Conservation (phyloP, 2,888 invertebrate species). For the Anaspis maculata region DNA sequence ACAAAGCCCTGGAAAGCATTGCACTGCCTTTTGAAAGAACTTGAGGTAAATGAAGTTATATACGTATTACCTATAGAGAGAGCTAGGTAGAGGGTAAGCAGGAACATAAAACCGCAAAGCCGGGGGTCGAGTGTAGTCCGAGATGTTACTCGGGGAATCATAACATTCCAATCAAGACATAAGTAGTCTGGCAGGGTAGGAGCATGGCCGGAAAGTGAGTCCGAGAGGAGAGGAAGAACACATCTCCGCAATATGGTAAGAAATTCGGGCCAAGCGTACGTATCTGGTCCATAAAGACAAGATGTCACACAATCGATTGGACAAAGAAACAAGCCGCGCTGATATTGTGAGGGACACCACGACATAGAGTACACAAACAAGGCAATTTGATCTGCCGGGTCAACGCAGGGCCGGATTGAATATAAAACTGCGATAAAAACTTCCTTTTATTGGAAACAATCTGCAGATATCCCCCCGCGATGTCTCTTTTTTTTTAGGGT, state of each 20-base stretch:
- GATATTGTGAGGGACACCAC: constrained; percentile 34
- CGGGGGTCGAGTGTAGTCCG: too few species aligned
- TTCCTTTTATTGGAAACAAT: too few species aligned
- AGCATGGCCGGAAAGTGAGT: constrained; percentile 19
- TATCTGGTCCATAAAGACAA: constrained; percentile 39
- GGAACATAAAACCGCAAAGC: too few species aligned
- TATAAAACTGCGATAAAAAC: too few species aligned
- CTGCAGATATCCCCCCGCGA: too few species aligned
- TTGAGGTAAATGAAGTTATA: too few species aligned
- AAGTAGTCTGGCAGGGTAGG: constrained; percentile 16
- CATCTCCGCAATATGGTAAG: constrained; percentile 32
- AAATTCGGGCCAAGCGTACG: constrained; percentile 32
- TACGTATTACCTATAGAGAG: too few species aligned
- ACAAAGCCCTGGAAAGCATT: too few species aligned
- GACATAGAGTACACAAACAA: constrained; percentile 38
- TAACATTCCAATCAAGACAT: constrained; percentile 25
- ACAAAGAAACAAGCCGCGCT: constrained; percentile 36
- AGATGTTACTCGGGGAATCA: too few species aligned
- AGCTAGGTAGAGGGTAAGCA: too few species aligned
- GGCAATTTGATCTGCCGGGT: constrained; percentile 33
- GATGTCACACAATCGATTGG: constrained; percentile 43
- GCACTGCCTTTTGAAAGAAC: too few species aligned
- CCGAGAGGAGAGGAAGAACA: constrained; percentile 19
- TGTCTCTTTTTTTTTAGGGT: too few species aligned
- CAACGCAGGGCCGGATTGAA: constrained; percentile 19